Evolutionary conservation across 2,113 vertebrate species (phyloP), one percentile per base, ranked within the genome.

Genomic region (Scomber japonicus): DNA sequence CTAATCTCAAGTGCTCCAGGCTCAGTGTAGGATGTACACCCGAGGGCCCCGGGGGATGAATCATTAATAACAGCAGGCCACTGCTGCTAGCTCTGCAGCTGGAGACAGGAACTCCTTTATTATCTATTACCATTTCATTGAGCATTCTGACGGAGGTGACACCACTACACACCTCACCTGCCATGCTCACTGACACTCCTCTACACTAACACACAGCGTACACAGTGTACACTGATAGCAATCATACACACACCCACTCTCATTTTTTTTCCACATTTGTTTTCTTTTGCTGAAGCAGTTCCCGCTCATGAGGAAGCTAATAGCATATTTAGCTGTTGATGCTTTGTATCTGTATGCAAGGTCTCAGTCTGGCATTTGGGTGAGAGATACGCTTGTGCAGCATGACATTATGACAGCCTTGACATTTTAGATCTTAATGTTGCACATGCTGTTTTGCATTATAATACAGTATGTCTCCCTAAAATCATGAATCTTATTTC

Each of bases 341-440:
- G 64, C n/a, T 75, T 67, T 82, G 27, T 19, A 93, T 94, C 78
- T 82, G 86, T 86, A 94, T 94, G 87, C 92, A 84, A 21, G 70
- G 87, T 80, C 69, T 83, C 71, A 21, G 70, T 61, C 73, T 94
- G 90, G 85, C 91, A 92, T 93, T 94, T 92, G 89, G 88, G 86
- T 80, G 78, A 72, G 81, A 91, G 91, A 93, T 88, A 90, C 80
- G 85, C 88, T 91, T 80, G 88, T 88, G 87, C 80, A 81, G 80
- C 55, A 80, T 91, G 88, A 89, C 93, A 93, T 93, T 92, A 94
- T 93, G 92, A 94, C 90, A 85, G 80, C 75, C 53, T 65, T 94
- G 93, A 92, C 93, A 94, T 95, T 94, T 94, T 83, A 74, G 82
- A 87, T 86, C 77, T 80, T 93, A 93, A 92, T 93, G 90, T 90